Conservation (phyloP, 2,888 invertebrate species). For the Troides helena region DNA sequence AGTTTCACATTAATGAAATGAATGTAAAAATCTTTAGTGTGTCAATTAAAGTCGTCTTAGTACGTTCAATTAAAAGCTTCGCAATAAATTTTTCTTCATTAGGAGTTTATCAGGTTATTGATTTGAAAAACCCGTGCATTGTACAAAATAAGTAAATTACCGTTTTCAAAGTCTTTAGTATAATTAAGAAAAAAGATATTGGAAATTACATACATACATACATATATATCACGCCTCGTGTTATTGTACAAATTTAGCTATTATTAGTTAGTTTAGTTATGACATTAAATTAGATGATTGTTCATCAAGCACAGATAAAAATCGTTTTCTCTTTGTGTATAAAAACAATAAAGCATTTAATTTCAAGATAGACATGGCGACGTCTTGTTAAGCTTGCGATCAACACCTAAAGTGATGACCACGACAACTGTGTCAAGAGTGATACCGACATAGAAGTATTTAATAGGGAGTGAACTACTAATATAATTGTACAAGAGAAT, state of each 20-base stretch:
- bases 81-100: neutral
- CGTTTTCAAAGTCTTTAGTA: neutral
- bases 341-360: too few relatives aligned
- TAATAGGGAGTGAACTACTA: too few relatives aligned
- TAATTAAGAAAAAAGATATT: neutral
- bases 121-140: neutral
- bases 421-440: too few relatives aligned
- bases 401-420: too few relatives aligned
- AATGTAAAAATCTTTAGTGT: constrained; percentile 4
- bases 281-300: neutral
- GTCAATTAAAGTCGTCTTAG: neutral
- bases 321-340: too few relatives aligned
- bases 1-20: neutral
- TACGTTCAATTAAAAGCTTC: neutral
- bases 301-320: neutral
- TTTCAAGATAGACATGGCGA: too few relatives aligned
- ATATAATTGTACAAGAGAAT: neutral
- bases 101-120: neutral
- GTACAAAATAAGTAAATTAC: neutral
- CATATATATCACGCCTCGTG: neutral
- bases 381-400: too few relatives aligned
- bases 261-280: neutral
- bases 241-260: neutral
- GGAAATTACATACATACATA: neutral
- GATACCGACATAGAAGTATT: too few relatives aligned